These are phyloP conservation scores for Columba janthina DNA, from an alignment of 2,113 vertebrate species.

Conservation along the genomic window DNA sequence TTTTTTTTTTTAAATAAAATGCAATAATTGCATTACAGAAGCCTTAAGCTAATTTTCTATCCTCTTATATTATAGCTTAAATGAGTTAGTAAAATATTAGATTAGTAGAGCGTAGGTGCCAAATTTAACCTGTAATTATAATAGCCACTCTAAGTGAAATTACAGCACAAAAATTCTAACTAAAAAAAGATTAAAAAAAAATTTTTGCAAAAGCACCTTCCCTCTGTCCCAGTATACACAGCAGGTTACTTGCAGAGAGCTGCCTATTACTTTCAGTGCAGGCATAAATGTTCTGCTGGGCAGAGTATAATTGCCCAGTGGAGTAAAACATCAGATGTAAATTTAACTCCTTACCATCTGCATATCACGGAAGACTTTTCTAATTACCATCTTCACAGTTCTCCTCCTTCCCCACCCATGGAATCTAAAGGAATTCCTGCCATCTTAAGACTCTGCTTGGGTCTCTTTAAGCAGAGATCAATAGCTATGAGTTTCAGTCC, in stretches of 20 bases:
- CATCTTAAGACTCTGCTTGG: not conserved
- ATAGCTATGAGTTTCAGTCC: not conserved
- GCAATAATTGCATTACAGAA: conserved; percentile 47
- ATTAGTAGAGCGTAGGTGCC: not conserved
- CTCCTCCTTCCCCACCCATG: not conserved
- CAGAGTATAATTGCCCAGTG: not conserved
- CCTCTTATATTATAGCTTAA: conserved; percentile 20
- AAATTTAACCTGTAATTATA: conserved; percentile 45
- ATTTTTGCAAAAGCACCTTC: not conserved
- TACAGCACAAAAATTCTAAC: conserved; percentile 5
- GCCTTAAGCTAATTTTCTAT: conserved; percentile 22
- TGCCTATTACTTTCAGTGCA: not conserved
- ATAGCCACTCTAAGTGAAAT: not conserved
- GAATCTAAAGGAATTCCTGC: not conserved
- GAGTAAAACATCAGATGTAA: conserved; percentile 15
- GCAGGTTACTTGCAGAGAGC: not conserved
- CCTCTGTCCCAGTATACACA: not conserved
- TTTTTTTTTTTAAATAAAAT: not conserved
- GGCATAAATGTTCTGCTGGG: conserved; percentile 11
- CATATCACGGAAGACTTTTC: not conserved
- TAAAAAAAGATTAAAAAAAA: not conserved
- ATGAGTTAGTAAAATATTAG: conserved; percentile 29
- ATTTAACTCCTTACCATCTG: conserved; percentile 15
- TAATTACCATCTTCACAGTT: not conserved
- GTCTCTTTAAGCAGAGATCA: not conserved